Conservation (phyloP, 1,140 invertebrate species). For the Drosophila setifemur region DNA sequence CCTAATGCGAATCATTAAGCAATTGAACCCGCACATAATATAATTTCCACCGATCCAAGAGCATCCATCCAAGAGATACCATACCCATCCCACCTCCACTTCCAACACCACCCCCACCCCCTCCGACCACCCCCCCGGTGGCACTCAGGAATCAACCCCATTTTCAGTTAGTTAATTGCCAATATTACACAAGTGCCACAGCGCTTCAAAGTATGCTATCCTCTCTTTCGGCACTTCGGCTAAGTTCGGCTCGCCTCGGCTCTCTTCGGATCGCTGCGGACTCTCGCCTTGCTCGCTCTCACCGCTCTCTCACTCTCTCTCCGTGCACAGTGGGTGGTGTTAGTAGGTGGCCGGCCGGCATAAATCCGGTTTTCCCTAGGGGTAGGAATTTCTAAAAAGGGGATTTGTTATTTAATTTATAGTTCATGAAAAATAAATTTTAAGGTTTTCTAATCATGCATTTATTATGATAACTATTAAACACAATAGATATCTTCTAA, state of each 20-base stretch:
- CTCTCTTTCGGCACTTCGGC: slow-evolving; percentile 8
- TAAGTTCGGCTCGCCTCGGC: not conserved
- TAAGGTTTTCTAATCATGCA: too few relatives aligned
- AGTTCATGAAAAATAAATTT: too few relatives aligned
- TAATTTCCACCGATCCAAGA: slow-evolving; percentile 30
- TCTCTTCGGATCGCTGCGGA: slow-evolving; percentile 12
- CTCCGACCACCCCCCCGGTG: slow-evolving; percentile 7
- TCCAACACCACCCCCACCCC: not conserved
- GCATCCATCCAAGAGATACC: slow-evolving; percentile 24
- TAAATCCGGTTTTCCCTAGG: too few relatives aligned
- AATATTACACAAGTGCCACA: slow-evolving; percentile 77
- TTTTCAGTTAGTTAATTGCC: slow-evolving; percentile 77
- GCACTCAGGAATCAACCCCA: slow-evolving; percentile 77
- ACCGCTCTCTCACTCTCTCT: not conserved
- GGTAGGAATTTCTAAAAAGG: too few relatives aligned
- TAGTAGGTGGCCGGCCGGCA: too few relatives aligned
- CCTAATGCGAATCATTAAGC: slow-evolving; percentile 28
- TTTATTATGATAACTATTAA: too few relatives aligned
- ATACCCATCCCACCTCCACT: not conserved
- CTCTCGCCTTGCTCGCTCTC: not conserved
- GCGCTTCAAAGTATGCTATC: slow-evolving; percentile 59
- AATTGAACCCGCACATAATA: slow-evolving; percentile 32
- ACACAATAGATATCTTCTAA: too few relatives aligned
- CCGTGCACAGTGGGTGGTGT: not conserved
- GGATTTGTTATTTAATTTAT: too few relatives aligned